phyloP scores from a whole-genome alignment of 2,113 vertebrate species.

The Pyxicephalus adspersus region DNA sequence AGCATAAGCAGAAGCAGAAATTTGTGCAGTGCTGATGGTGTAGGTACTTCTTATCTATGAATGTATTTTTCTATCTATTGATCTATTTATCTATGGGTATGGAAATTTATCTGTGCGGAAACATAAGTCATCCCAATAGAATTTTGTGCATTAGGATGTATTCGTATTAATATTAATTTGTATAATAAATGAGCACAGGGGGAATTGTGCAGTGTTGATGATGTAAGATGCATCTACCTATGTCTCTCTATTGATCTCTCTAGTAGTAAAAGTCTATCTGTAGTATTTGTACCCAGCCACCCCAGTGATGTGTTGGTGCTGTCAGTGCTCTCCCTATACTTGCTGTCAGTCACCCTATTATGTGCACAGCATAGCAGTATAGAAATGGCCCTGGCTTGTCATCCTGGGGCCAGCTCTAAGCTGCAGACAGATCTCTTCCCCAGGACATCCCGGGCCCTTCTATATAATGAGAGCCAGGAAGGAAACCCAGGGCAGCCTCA shows the following conservation, averaged over 20 bases:
- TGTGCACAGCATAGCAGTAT: no score
- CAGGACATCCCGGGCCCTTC: constrained; percentile 21
- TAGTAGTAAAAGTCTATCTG: no score
- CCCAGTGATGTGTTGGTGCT: no score
- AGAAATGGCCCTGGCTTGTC: background rate
- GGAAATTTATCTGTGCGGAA: background rate
- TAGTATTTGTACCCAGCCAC: no score
- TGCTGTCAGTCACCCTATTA: no score
- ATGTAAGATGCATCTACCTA: background rate
- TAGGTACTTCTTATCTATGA: background rate
- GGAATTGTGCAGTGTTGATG: background rate
- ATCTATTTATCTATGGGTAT: constrained; percentile 26
- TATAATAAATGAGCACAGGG: no score
- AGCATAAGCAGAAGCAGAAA: no score
- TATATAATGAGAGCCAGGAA: constrained; percentile 6
- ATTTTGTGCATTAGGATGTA: no score
- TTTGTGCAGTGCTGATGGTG: no score
- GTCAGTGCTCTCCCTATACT: no score
- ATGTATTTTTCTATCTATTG: background rate
- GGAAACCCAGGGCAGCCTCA: constrained; percentile 8
- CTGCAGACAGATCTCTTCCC: constrained; percentile 18
- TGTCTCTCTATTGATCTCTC: background rate
- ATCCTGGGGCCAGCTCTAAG: background rate
- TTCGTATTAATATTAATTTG: no score
- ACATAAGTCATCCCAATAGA: background rate